phyloP scores from a whole-genome alignment of 2,888 invertebrate species.

The Tridacna crocea region DNA sequence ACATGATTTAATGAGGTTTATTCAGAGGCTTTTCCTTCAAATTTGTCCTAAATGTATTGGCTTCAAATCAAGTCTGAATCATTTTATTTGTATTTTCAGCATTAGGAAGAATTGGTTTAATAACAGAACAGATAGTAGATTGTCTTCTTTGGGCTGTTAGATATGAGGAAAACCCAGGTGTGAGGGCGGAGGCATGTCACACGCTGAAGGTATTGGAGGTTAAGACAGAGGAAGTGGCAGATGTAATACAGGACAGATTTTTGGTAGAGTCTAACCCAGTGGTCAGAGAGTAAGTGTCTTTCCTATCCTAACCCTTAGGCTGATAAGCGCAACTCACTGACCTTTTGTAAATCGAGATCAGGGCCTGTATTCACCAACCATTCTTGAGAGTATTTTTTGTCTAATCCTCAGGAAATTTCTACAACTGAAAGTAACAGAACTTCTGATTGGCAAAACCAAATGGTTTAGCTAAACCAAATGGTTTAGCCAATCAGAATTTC shows the following conservation, averaged over 20 bases:
- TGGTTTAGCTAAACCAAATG: too few relatives aligned
- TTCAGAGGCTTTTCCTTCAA: too few relatives aligned
- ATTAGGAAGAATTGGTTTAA: slow-evolving; percentile 80
- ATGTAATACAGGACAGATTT: slow-evolving; percentile 81
- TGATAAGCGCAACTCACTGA: too few relatives aligned
- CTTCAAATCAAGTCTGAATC: background rate
- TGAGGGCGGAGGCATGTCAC: slow-evolving; percentile 83
- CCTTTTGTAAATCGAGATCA: too few relatives aligned
- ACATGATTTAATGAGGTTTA: too few relatives aligned
- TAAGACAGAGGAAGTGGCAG: slow-evolving; percentile 77
- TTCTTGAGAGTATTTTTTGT: too few relatives aligned
- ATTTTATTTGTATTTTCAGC: slow-evolving; percentile 70
- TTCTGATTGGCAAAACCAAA: too few relatives aligned
- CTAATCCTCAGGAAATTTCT: too few relatives aligned
- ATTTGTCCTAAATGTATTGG: too few relatives aligned
- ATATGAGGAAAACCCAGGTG: slow-evolving; percentile 82
- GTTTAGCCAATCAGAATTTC: too few relatives aligned
- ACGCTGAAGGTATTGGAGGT: slow-evolving; percentile 76
- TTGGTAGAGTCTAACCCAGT: slow-evolving; percentile 81
- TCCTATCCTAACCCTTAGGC: background rate
- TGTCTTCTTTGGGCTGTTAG: slow-evolving; percentile 83
- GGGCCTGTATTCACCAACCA: too few relatives aligned
- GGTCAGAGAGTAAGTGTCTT: slow-evolving; percentile 80
- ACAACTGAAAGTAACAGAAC: too few relatives aligned
- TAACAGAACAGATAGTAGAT: slow-evolving; percentile 75